A percentile compares a stretch with the other conserved stretches of the same genome.
These are phyloP conservation scores for Synchiropus splendidus DNA, from an alignment of 2,113 vertebrate genomes.

Conservation along the genomic window DNA sequence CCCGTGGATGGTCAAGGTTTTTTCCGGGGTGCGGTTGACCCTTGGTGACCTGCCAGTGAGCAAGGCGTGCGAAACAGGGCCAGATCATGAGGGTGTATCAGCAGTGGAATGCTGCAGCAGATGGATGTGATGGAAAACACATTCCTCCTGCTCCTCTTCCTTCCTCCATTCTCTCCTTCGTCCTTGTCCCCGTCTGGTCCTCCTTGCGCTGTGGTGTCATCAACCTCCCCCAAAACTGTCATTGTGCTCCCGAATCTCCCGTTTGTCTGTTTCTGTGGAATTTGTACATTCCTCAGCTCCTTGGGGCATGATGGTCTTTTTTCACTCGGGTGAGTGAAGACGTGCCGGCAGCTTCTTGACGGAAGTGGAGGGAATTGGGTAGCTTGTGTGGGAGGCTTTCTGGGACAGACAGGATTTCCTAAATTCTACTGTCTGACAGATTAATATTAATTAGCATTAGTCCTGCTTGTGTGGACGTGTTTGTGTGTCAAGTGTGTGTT, in stretches of 20 bases:
- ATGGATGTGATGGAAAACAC: conserved; percentile 56
- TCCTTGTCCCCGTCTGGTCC: not conserved
- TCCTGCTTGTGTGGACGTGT: conserved; percentile 17
- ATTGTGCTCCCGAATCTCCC: conserved; percentile 2
- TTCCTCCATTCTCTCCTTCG: not conserved
- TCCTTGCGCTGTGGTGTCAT: not conserved
- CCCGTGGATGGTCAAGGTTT: not conserved
- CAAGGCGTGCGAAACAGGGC: conserved; percentile 16
- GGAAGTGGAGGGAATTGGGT: conserved; percentile 6
- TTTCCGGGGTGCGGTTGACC: conserved; percentile 18
- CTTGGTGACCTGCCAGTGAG: conserved; percentile 24
- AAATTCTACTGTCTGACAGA: too few species aligned
- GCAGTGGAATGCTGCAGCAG: conserved; percentile 47
- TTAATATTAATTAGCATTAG: too few species aligned
- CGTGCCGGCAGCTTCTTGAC: conserved; percentile 9
- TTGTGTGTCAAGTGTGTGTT: conserved; percentile 8
- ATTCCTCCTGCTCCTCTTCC: conserved; percentile 29
- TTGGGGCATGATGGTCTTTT: conserved; percentile 25
- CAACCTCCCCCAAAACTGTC: not conserved
- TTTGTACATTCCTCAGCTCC: conserved; percentile 49
- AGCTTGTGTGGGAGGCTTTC: conserved; percentile 2
- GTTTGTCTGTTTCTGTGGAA: conserved; percentile 37
- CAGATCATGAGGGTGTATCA: conserved; percentile 32
- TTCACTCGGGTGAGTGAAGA: conserved; percentile 1
- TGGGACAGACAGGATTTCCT: not conserved